Evolutionary conservation across 2,797 vertebrate species (phyloP), one percentile per base, ranked within the genome.

Genomic region (Craterocephalus amniculus): DNA sequence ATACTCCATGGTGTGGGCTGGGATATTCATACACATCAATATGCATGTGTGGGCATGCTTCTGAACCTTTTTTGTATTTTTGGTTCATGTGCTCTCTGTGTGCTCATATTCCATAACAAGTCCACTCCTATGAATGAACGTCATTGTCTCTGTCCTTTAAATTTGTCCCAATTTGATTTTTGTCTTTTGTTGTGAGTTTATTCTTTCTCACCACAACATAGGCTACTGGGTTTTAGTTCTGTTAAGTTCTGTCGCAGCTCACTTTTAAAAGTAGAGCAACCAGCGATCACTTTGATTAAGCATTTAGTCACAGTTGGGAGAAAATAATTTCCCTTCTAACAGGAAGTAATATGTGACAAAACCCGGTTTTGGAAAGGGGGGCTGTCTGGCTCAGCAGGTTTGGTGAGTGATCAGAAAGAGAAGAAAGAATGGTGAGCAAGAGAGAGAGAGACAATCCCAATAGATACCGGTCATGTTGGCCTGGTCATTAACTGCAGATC

Each of bases 91-190:
- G 66, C 78, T 74, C 49, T 34, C n/a, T 72, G 63, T 74, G 48
- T 64, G 58, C 60, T 83, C 71, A 54, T 49, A 72, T 63, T 60
- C 67, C 45, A 76, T 59, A 63, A 64, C 65, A 70, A 74, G 72
- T 69, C 83, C 69, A 81, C 74, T 70, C 89, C 83, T 69, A 31
- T 93, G 76, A 91, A 89, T 90, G 79, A 71, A 63, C 34, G 74
- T 79, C 81, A 76, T 92, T 90, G 83, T 91, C 22, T 29, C 26
- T 35, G 7, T 34, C 18, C 60, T 59, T 31, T 72, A 70, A 0
- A 36, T 64, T 18, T 35, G 3, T 59, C 36, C 76, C 74, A 67
- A 38, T 61, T 43, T 31, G 13, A 12, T 4, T 16, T 13, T 35
- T 43, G 52, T 63, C 38, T 45, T 45, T 58, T 58, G 16, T 29